These are phyloP conservation scores for Atta cephalotes DNA, from an alignment of 1,140 invertebrate species.

Conservation along the genomic window DNA sequence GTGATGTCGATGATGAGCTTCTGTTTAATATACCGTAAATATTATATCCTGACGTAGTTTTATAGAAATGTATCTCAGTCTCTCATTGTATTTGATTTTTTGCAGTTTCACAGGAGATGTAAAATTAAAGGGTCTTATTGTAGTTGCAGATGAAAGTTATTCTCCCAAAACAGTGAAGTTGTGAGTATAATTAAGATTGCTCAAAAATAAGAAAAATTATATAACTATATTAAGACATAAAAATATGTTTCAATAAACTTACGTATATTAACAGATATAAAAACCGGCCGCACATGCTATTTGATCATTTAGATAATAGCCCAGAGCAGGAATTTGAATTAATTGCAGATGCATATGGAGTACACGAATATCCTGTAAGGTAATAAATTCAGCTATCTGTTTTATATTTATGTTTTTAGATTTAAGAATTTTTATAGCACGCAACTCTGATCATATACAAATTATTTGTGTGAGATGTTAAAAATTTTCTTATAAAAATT, in stretches of 20 bases:
- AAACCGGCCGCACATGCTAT: constrained; percentile 97
- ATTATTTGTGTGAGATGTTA: constrained; percentile 17
- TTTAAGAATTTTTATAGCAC: constrained; percentile 28
- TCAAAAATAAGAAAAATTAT: constrained; percentile 2
- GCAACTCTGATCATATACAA: background rate
- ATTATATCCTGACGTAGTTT: constrained; percentile 3
- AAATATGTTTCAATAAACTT: constrained; percentile 19
- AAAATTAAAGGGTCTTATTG: constrained; percentile 97
- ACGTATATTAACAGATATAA: constrained; percentile 90
- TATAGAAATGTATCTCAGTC: background rate
- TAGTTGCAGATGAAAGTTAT: constrained; percentile 94
- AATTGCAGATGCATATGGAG: constrained; percentile 91
- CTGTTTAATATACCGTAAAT: constrained; percentile 97
- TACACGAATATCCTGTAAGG: constrained; percentile 96
- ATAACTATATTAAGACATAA: background rate
- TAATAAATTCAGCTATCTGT: constrained; percentile 84
- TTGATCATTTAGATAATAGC: constrained; percentile 92
- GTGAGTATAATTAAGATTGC: constrained; percentile 88
- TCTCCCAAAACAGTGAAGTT: constrained; percentile 95
- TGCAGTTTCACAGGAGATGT: constrained; percentile 96
- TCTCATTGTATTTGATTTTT: constrained; percentile 47
- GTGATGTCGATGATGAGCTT: constrained; percentile 97
- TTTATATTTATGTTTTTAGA: constrained; percentile 38
- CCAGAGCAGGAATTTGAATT: constrained; percentile 97
- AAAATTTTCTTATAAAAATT: background rate